Evolutionary conservation across 2,797 vertebrate species (phyloP), one percentile per base, ranked within the genome.

Genomic region (Orestias chungarensis): DNA sequence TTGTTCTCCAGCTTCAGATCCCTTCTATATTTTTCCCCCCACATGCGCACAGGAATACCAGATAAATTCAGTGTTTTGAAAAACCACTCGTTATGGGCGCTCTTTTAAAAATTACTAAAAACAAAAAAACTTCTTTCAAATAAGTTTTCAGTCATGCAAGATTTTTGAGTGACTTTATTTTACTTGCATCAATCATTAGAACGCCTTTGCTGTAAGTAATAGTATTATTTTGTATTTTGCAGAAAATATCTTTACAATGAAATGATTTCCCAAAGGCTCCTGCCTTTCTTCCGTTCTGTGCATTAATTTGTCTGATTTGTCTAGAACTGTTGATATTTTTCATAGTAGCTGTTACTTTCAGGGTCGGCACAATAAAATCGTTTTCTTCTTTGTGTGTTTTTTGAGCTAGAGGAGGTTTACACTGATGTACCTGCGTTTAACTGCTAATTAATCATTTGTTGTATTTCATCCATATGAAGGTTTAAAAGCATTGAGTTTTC

Each of bases 51-150:
- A 92, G 80, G 55, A 82, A 81, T 52, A 78, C 73, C 78, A 66
- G 78, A 88, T 43, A 74, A 83, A 89, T 89, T 93, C 91, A 92
- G 91, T 91, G 87, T 91, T 93, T 92, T 91, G 86, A 90, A 88
- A 52, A 87, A 68, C 83, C 76, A 73, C 86, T 70, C 46, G 55
- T 79, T 67, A 25, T 50, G 31, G 59, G 82, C 64, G 40, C 74
- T 67, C 79, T 86, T 91, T 92, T 91, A 86, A 83, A 54, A 29
- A n/a, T n/a, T 27, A 11, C n/a, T n/a, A 29, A 52, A 25, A 46
- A 71, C 17, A n/a, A 79, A 65, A 71, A 61, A 80, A 79, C 69
- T 84, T 87, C 69, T 79, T 52, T 85, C 67, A 29, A 81, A 82
- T 88, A 74, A 84, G 80, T 88, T 78, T 86, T 90, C 70, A 76